Conservation (phyloP, 2,888 invertebrate species). For the Agonopterix arenella region DNA sequence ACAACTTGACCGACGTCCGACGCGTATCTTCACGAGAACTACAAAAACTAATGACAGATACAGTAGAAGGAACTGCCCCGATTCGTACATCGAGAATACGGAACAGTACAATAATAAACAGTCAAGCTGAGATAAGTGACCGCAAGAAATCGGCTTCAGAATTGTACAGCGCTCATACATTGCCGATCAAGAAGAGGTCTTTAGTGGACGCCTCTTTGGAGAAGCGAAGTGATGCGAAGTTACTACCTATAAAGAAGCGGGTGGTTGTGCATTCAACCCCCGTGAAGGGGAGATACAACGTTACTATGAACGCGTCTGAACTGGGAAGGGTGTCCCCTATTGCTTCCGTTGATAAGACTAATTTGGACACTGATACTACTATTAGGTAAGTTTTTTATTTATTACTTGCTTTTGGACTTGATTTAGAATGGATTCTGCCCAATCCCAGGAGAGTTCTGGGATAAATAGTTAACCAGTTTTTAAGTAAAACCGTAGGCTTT, state of each 20-base stretch:
- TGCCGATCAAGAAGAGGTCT: slow-evolving; percentile 59
- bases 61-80: slow-evolving; percentile 35
- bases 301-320: slow-evolving; percentile 30
- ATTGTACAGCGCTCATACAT: slow-evolving; percentile 25
- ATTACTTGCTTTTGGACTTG: too few species aligned
- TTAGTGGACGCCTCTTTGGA: slow-evolving; percentile 14
- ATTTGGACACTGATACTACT: neutral
- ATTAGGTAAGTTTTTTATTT: neutral
- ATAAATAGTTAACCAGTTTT: too few species aligned
- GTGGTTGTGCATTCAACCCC: slow-evolving; percentile 55
- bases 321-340: slow-evolving; percentile 55
- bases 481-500: too few species aligned
- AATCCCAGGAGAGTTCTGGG: too few species aligned
- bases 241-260: slow-evolving; percentile 51
- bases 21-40: slow-evolving; percentile 34
- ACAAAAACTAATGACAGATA: slow-evolving; percentile 37
- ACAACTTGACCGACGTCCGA: slow-evolving; percentile 46
- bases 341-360: slow-evolving; percentile 12
- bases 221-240: neutral
- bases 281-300: slow-evolving; percentile 29
- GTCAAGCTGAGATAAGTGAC: neutral
- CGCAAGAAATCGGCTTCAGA: slow-evolving; percentile 30
- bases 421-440: too few species aligned
- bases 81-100: slow-evolving; percentile 13
- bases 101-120: slow-evolving; percentile 15